phyloP scores from a whole-genome alignment of 2,797 vertebrate species.

The Adelosebastes latens region DNA sequence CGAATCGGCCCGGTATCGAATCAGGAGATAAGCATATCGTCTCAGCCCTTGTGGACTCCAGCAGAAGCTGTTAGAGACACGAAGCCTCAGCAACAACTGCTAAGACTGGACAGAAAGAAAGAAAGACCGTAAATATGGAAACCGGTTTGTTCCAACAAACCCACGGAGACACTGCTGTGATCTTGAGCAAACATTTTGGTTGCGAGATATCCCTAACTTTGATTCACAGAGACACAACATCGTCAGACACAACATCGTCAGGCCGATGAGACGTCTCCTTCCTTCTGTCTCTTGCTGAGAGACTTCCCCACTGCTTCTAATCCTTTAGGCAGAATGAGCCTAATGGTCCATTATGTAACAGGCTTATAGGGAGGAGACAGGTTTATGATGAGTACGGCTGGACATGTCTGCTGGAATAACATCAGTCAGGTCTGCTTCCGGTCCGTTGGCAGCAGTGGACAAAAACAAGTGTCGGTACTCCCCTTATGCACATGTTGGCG shows the following conservation, averaged over 20 bases:
- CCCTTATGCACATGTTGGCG: too few relatives aligned
- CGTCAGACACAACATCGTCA: not conserved
- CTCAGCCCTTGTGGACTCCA: too few relatives aligned
- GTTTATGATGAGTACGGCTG: conserved; percentile 16
- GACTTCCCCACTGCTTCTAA: conserved; percentile 18
- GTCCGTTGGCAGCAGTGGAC: not conserved
- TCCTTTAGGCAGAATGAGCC: conserved; percentile 12
- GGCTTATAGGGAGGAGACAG: conserved; percentile 17
- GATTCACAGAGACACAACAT: not conserved
- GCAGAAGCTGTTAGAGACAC: not conserved
- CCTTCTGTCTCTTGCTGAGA: not conserved
- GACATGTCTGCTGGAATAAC: conserved; percentile 8
- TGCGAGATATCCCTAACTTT: not conserved
- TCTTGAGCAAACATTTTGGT: not conserved
- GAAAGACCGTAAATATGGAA: not conserved
- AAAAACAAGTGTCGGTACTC: too few relatives aligned
- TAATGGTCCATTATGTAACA: conserved; percentile 39
- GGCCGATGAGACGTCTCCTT: not conserved
- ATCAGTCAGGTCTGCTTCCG: not conserved
- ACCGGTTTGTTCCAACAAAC: not conserved
- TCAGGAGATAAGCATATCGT: too few relatives aligned
- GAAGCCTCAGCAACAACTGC: not conserved
- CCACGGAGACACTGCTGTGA: not conserved
- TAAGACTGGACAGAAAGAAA: not conserved
- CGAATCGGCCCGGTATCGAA: too few relatives aligned